Evolutionary conservation across 2,888 invertebrate species (phyloP), one percentile per base, ranked within the genome.

Genomic region (Chromoteleia sp.): DNA sequence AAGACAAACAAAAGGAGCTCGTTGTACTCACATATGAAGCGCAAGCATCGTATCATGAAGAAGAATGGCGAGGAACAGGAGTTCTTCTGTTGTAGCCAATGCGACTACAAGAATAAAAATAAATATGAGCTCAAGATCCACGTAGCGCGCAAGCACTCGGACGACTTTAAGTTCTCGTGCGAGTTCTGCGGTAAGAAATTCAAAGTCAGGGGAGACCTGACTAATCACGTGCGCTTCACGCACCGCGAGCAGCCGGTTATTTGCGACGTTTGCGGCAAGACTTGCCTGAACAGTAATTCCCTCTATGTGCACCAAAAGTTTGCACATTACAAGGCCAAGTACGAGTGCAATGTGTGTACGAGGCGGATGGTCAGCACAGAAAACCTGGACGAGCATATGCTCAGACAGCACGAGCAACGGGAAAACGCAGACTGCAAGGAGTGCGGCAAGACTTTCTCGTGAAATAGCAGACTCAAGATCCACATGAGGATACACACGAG

Each of bases 301-400:
- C 81, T 90, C 0, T 89, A 90, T 58, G 87, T 88, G 0, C 90
- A 91, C 15, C 90, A 89, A 25, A 90, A 90, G 52, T 89, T 88
- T 82, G 88, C 88, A 0, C 90, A 90, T 21, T 92, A 90, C 82
- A 91, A 91, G 58, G 90, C 91, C 0, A 89, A 91, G 67, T 91
- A 87, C 75, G 91, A 92, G 79, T 92, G 91, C 30, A 87, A 88
- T 19, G 81, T 91, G 0, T 92, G 91, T 61, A 91, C 91, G 39
- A 75, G 91, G 14, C 84, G 92, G 1, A 89, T 92, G 87, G 93
- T 93, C 14, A 92, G 90, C 1, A 92, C 92, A 48, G 92, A 92
- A 63, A 92, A 92, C 39, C 88, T 93, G 7, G 91, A 92, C 68
- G 91, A 91, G 58, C 91, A 92, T 63, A 87, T 92, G 85, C 70